Evolutionary conservation across 2,888 invertebrate genomes (phyloP).

Genomic region (Sipunculus nudus): DNA sequence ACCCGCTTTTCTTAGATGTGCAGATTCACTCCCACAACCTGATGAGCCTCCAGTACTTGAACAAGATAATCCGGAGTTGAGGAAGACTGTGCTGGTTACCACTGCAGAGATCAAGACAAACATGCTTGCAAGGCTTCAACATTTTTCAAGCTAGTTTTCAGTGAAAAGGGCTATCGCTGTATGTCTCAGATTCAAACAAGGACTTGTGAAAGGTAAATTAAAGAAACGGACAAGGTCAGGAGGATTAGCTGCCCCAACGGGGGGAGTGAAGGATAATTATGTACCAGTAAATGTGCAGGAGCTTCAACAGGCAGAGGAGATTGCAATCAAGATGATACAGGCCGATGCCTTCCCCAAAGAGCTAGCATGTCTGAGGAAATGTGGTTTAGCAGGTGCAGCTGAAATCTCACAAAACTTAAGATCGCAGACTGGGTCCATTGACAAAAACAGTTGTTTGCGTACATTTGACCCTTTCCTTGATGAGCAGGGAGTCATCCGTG

Average conservation of each 20-base stretch:
- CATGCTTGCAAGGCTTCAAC: not conserved
- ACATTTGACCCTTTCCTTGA: slow-evolving; percentile 33
- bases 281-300: not conserved
- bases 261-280: not conserved
- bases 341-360: slow-evolving; percentile 6
- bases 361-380: not conserved
- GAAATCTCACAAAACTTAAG: not conserved
- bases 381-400: not conserved
- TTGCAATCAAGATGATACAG: not conserved
- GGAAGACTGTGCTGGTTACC: not conserved
- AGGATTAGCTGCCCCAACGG: not conserved
- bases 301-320: not conserved
- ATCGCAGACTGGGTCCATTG: not conserved
- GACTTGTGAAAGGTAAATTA: not conserved
- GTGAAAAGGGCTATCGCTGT: slow-evolving; percentile 7
- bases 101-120: not conserved
- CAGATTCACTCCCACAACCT: no score
- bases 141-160: slow-evolving; percentile 17
- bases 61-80: slow-evolving; percentile 25
- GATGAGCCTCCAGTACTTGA: not conserved
- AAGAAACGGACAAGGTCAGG: not conserved
- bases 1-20: slow-evolving; percentile 29
- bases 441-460: slow-evolving; percentile 2
- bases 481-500: slow-evolving; percentile 32
- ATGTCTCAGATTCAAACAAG: not conserved